phyloP scores from a whole-genome alignment of 2,797 vertebrate species.

The Limosa lapponica region DNA sequence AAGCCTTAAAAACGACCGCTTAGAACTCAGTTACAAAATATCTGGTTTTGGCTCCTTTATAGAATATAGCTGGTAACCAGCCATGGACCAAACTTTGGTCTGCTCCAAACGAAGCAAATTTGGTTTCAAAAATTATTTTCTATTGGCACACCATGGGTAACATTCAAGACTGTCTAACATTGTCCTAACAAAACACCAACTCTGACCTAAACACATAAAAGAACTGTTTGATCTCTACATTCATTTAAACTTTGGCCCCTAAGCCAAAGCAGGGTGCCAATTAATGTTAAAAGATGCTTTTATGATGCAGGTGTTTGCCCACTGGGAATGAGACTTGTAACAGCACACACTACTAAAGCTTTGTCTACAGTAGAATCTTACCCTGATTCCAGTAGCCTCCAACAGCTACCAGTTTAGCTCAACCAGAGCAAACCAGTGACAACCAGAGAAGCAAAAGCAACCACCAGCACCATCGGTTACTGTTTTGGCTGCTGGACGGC shows the following conservation, averaged over 20 bases:
- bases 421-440: not conserved
- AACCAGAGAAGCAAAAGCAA: not conserved
- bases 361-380: not conserved
- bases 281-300: not conserved
- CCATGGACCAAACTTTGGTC: not conserved
- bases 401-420: accelerated
- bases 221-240: not conserved
- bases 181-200: not conserved
- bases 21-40: not conserved
- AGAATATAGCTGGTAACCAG: not conserved
- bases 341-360: not conserved
- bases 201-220: constrained; percentile 4
- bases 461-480: not conserved
- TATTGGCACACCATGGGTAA: not conserved
- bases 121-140: not conserved
- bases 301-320: not conserved
- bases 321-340: not conserved
- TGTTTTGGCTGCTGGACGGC: not conserved
- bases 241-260: not conserved
- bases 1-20: not conserved
- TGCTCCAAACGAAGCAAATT: not conserved
- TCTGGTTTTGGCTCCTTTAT: not conserved
- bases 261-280: not conserved
- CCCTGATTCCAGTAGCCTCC: not conserved
- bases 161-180: not conserved